Evolutionary conservation across 23 tunicate species (phyloP).

Genomic region (Ascidia mentula): DNA sequence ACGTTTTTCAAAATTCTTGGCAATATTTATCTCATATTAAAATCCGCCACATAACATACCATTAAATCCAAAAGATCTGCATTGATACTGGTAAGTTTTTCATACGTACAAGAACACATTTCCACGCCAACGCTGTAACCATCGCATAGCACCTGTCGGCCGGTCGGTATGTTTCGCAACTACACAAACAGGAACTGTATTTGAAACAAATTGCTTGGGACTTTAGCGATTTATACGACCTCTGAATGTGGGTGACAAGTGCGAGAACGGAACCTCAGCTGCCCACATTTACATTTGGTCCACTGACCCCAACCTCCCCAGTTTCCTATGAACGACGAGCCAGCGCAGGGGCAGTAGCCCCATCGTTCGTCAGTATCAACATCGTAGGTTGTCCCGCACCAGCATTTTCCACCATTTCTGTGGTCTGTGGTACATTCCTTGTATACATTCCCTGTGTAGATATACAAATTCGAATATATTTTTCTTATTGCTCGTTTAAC

Average conservation of each 20-base stretch:
- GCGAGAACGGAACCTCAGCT: slow-evolving; percentile 40
- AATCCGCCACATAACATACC: too few species aligned
- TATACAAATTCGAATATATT: background rate
- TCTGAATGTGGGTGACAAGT: slow-evolving; percentile 21
- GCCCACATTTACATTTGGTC: slow-evolving; percentile 58
- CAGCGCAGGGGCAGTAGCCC: slow-evolving; percentile 76
- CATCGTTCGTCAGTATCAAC: slow-evolving; percentile 38
- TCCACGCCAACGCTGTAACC: slow-evolving; percentile 6
- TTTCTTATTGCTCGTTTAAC: too few species aligned
- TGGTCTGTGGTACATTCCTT: slow-evolving; percentile 43
- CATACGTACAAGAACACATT: slow-evolving; percentile 30
- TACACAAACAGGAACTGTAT: background rate
- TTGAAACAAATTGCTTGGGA: background rate
- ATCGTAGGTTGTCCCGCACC: slow-evolving; percentile 73
- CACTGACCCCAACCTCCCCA: slow-evolving; percentile 65
- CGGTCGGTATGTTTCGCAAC: slow-evolving; percentile 32
- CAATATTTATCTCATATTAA: too few species aligned
- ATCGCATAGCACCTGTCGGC: slow-evolving; percentile 39
- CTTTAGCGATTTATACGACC: background rate
- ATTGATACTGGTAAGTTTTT: background rate
- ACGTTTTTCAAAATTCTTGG: too few species aligned
- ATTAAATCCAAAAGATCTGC: background rate
- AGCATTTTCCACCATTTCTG: slow-evolving; percentile 36
- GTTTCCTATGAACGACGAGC: slow-evolving; percentile 29
- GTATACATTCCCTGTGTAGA: slow-evolving; percentile 30